These are phyloP conservation scores for Pheosia tremula DNA, from an alignment of 2,888 invertebrate genomes.

Conservation along the genomic window DNA sequence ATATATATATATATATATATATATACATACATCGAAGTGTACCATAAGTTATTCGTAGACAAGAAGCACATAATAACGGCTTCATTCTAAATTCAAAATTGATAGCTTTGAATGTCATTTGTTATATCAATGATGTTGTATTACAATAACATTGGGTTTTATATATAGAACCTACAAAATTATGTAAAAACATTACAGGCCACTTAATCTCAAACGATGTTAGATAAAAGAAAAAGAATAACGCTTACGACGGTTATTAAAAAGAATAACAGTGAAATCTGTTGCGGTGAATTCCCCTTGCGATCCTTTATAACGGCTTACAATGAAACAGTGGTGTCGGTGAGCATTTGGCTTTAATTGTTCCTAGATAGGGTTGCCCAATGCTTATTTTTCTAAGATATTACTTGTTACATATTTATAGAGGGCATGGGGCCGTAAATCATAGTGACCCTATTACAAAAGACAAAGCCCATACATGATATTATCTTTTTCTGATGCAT, in stretches of 20 bases:
- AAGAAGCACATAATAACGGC: too few species aligned
- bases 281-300: conserved; percentile 47
- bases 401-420: neutral
- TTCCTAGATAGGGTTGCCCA: conserved; percentile 33
- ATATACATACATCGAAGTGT: too few species aligned
- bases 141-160: too few species aligned
- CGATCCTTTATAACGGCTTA: conserved; percentile 50
- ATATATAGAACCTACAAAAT: neutral
- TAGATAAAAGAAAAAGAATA: conserved; percentile 32
- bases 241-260: conserved; percentile 39
- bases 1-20: too few species aligned
- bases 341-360: conserved; percentile 64
- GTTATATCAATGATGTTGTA: too few species aligned
- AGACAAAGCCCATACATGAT: too few species aligned
- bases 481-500: too few species aligned
- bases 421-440: neutral
- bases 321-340: conserved; percentile 55
- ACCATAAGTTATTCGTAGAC: too few species aligned
- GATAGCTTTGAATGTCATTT: too few species aligned
- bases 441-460: too few species aligned
- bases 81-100: too few species aligned
- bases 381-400: neutral
- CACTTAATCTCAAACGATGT: conserved; percentile 18
- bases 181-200: neutral
- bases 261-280: conserved; percentile 49